phyloP scores from a whole-genome alignment of 2,888 invertebrate genomes.

The Drosophila kanekoi region DNA sequence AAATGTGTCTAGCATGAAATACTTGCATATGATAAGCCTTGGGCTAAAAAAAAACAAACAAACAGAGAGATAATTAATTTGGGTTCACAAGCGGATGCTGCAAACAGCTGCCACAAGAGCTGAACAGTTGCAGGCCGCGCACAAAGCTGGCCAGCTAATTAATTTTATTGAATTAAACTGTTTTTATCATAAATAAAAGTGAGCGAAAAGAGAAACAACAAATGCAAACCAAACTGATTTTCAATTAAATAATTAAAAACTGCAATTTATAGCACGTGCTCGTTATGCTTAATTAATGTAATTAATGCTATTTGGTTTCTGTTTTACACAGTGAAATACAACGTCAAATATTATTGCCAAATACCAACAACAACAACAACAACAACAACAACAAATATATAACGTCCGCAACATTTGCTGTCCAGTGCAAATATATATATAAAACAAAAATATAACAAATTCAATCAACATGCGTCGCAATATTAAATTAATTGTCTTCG shows the following conservation, averaged over 20 bases:
- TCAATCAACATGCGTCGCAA: conserved; percentile 83
- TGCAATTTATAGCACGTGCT: conserved; percentile 13
- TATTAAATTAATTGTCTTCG: conserved; percentile 84
- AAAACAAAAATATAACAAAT: conserved; percentile 31
- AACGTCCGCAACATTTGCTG: conserved; percentile 48
- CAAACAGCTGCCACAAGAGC: conserved; percentile 18
- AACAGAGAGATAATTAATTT: conserved; percentile 7
- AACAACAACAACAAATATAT: conserved; percentile 21
- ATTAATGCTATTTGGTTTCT: conserved; percentile 30
- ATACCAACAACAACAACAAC: conserved; percentile 14
- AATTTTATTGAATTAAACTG: conserved; percentile 36
- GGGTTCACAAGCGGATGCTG: conserved; percentile 18
- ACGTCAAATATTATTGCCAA: conserved; percentile 54
- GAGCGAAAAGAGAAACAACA: conserved; percentile 5
- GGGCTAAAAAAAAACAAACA: not conserved
- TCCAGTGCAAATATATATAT: conserved; percentile 24
- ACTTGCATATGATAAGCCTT: not conserved
- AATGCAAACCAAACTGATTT: conserved; percentile 32
- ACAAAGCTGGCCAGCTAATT: conserved; percentile 36
- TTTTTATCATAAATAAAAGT: conserved; percentile 16
- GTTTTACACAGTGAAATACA: conserved; percentile 42
- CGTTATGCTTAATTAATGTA: conserved; percentile 12
- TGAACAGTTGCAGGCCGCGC: not conserved
- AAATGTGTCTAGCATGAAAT: not conserved
- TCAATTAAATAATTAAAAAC: conserved; percentile 41